Evolutionary conservation across 2,113 vertebrate species (phyloP), one percentile per base, ranked within the genome.

Genomic region (Polyodon spathula): DNA sequence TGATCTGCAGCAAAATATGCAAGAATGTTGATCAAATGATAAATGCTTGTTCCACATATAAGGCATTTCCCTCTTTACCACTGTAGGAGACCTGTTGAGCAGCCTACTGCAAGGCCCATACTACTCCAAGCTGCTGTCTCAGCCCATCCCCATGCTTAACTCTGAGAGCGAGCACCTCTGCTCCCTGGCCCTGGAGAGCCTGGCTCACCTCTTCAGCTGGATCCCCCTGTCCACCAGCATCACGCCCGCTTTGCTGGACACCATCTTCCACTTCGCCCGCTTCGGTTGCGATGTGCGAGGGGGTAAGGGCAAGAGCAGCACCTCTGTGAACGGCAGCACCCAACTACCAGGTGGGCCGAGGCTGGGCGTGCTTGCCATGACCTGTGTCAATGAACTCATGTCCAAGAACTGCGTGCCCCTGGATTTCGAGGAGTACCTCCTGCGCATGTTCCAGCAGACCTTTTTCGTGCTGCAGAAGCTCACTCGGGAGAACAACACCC

Each of bases 191-290:
- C 78, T 98, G 82, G 96, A 99, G 78, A 97, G 95, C 83, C 84
- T 99, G 78, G 93, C 93, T 38, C 96, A 99, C 78, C 92, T 99
- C 68, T 98, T 99, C 83, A 98, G 96, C 86, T 99, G 96, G 96
- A 98, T 99, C 79, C 95, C 96, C 6, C 74, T 99, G 54, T 99
- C 96, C 54, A 85, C 92, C 5, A 97, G 91, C 74, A 99, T 99
- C 88, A 96, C 95, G 51, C 96, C 94, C 0, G 90, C 93, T 10
- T 91, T 98, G 68, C 88, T 99, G 59, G 95, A 95, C 69, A 97
- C 95, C 73, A 92, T 99, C 75, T 99, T 98, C 73, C 93, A 97
- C 74, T 99, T 97, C 48, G 94, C 96, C 5, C 95, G 95, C 67
- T 95, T 97, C 11, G 96, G 96, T 71, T 98, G 96, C 50, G 94